phyloP scores from a whole-genome alignment of 2,888 invertebrate genomes.

The Encarsia formosa region DNA sequence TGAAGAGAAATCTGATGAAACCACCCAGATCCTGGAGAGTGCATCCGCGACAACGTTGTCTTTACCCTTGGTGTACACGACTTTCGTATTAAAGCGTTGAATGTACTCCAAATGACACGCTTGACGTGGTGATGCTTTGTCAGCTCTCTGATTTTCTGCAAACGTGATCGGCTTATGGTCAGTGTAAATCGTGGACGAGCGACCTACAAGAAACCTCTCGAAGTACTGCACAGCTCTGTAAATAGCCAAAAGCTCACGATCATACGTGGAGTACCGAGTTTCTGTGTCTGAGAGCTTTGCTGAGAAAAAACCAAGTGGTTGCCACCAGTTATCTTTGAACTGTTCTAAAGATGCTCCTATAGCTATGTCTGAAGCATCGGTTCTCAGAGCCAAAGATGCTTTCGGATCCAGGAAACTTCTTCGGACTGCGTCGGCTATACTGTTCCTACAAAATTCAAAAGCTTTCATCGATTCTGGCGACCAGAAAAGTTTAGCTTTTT shows the following conservation, averaged over 20 bases:
- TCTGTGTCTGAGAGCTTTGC: neutral
- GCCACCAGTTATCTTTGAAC: neutral
- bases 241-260: neutral
- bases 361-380: slow-evolving; percentile 1
- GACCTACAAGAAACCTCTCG: slow-evolving; percentile 12
- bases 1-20: neutral
- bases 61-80: neutral
- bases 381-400: neutral
- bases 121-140: neutral
- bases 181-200: slow-evolving; percentile 11
- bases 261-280: neutral
- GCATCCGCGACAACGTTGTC: slow-evolving; percentile 8
- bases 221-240: slow-evolving; percentile 11
- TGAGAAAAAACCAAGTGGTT: neutral
- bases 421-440: neutral
- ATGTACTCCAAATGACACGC: neutral
- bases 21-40: slow-evolving; percentile 1
- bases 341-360: neutral
- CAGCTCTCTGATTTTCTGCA: neutral
- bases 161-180: too few species aligned
- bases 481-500: neutral
- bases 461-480: neutral
- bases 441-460: neutral
- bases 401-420: neutral
- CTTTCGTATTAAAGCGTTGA: neutral